phyloP scores from a whole-genome alignment of 2,888 invertebrate genomes.

The Thecocarcelia acutangulata region DNA sequence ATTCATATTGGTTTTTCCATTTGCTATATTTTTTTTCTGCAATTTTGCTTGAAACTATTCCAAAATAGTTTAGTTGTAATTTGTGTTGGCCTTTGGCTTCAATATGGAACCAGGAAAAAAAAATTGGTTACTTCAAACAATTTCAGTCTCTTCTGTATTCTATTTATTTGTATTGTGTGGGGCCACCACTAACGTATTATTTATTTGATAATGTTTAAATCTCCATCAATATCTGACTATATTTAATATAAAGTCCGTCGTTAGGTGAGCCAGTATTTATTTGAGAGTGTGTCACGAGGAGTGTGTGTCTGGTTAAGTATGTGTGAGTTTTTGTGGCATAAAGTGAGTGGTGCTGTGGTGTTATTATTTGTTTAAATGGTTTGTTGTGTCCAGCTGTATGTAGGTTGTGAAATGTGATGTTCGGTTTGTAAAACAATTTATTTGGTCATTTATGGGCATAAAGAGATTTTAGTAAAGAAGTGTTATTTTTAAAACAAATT shows the following conservation, averaged over 20 bases:
- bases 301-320: not conserved
- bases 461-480: not conserved
- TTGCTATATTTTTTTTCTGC: not conserved
- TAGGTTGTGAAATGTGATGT: constrained; percentile 70
- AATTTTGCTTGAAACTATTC: constrained; percentile 11
- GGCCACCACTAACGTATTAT: constrained; percentile 50
- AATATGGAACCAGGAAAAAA: constrained; percentile 25
- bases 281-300: constrained; percentile 9
- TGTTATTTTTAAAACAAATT: constrained; percentile 5
- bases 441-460: constrained; percentile 20
- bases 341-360: constrained; percentile 33
- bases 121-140: constrained; percentile 35
- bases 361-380: constrained; percentile 56
- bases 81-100: constrained; percentile 66
- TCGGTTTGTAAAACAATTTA: constrained; percentile 49
- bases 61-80: constrained; percentile 61
- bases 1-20: constrained; percentile 26
- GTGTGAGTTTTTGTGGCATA: constrained; percentile 40
- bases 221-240: constrained; percentile 56
- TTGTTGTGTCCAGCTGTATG: constrained; percentile 66
- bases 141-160: constrained; percentile 3
- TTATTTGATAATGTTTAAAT: constrained; percentile 57
- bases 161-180: constrained; percentile 46
- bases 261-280: not conserved
- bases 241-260: constrained; percentile 47